Evolutionary conservation across 2,113 vertebrate species (phyloP).

Genomic region (Odocoileus virginianus): DNA sequence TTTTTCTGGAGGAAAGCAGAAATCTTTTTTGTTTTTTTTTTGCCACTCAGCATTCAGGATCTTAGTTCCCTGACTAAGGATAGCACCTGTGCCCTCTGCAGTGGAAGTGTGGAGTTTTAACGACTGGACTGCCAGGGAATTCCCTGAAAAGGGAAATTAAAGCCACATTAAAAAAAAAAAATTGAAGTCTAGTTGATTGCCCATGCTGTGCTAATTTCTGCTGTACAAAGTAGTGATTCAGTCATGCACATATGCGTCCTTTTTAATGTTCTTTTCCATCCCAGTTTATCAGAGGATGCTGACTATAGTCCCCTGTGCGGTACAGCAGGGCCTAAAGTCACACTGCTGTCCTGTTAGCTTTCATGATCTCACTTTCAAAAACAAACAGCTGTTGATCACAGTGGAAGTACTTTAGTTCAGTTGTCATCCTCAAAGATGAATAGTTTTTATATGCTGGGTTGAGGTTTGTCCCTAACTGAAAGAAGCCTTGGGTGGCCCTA

Average conservation of each 20-base stretch:
- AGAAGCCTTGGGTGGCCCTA: not conserved
- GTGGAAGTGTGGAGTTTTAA: not conserved
- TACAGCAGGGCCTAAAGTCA: not conserved
- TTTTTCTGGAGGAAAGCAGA: not conserved
- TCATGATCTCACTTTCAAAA: slow-evolving; percentile 10
- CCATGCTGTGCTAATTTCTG: not conserved
- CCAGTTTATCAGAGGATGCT: not conserved
- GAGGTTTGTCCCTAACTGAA: not conserved
- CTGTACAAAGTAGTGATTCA: not conserved
- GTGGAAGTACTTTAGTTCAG: not conserved
- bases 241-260: not conserved
- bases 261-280: not conserved
- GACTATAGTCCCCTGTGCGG: not conserved
- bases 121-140: not conserved
- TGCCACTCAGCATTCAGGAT: not conserved
- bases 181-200: not conserved
- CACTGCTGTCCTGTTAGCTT: not conserved
- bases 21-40: not conserved
- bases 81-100: not conserved
- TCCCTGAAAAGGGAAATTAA: not conserved
- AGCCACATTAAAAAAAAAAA: not conserved
- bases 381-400: not conserved
- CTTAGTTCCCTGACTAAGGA: not conserved
- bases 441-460: not conserved
- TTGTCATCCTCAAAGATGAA: not conserved